Base-by-base conservation (phyloP, 1,140 invertebrate genomes). In the Pygmarrhopalites habei region DNA sequence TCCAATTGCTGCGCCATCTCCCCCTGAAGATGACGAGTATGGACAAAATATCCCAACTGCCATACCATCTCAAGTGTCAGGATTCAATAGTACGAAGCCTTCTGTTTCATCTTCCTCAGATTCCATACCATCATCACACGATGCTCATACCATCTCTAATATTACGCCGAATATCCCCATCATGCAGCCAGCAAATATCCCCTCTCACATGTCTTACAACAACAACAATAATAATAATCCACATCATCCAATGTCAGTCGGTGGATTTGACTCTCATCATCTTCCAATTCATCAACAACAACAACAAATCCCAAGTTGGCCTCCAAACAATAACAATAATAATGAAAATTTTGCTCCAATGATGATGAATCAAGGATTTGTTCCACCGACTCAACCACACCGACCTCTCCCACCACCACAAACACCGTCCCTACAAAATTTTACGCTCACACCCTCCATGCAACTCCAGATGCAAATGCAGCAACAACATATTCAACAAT, bases 391-490 rank as follows among this genome's bases (percentile, higher is more conserved):
- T n/a, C n/a, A n/a, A n/a, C n/a, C n/a, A n/a, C n/a, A n/a, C n/a
- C n/a, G n/a, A n/a, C n/a, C n/a, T n/a, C n/a, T n/a, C n/a, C n/a
- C n/a, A n/a, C n/a, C n/a, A n/a, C 32, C 5, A 35, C 32, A 35
- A 7, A 35, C 5, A 7, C n/a, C 39, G 23, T 23, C 2, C 39
- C 26, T n/a, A 58, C 57, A 23, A 29, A 5, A 60, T 43, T 44
- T 44, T 32, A 10, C 19, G 19, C 3, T 62, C 23, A 5, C 60
- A 55, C 17, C 30, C 29, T 19, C 59, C 4, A 46, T 64, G 26
- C 62, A 64, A 28, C 57, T 64, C 17, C 62, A 64, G 46, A 58
- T 64, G 55, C 58, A 60, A 23, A 64, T 64, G 62, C 62, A 64
- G 29, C 61, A 63, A 49, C 55, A 57, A 44, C 62, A 64, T 17